These are phyloP conservation scores for Catharus ustulatus DNA, from an alignment of 2,797 vertebrate species.

Conservation along the genomic window DNA sequence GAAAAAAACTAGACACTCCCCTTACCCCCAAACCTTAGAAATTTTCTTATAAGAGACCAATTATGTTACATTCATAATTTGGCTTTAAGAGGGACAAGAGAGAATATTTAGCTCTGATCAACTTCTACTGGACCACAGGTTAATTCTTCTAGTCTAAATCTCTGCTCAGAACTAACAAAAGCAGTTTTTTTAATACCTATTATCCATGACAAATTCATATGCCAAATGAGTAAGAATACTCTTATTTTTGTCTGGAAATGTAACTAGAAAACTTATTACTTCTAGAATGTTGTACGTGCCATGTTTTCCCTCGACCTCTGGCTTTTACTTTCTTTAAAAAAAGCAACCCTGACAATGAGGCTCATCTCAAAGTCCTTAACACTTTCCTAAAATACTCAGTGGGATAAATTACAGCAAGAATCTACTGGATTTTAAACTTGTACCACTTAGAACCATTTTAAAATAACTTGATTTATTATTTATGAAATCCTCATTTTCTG, in stretches of 20 bases:
- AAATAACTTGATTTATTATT: neutral
- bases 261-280: neutral
- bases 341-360: fast-evolving
- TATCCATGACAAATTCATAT: neutral
- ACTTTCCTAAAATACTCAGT: neutral
- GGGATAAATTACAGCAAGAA: neutral
- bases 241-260: neutral
- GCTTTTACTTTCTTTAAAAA: neutral
- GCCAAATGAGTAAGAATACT: neutral
- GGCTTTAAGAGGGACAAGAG: neutral
- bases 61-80: neutral
- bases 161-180: neutral
- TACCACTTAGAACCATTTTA: neutral
- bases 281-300: neutral
- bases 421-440: neutral
- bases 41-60: neutral
- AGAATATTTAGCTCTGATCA: neutral
- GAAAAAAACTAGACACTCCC: neutral
- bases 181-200: neutral
- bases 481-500: neutral
- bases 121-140: neutral
- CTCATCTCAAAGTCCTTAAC: neutral
- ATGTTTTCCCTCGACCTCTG: neutral
- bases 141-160: neutral
- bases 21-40: neutral